A percentile compares a stretch with the other conserved stretches of the same genome.
These are phyloP conservation scores for Acrobeloides nanus DNA, from an alignment of 2,888 invertebrate species.

Conservation along the genomic window DNA sequence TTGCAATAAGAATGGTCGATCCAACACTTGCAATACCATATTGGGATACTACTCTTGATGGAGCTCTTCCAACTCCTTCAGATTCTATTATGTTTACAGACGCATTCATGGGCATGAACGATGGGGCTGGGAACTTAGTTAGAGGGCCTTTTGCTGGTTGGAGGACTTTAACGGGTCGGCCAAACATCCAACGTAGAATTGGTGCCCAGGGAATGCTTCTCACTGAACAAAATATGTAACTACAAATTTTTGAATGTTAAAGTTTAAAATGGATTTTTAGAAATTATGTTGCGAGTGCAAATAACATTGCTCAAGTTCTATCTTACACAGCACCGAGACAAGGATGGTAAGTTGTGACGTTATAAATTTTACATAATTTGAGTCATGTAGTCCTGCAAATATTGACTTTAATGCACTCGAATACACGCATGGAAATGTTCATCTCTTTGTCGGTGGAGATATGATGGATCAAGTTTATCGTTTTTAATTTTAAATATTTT, in stretches of 20 bases:
- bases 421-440: constrained; percentile 43
- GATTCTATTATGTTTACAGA: constrained; percentile 37
- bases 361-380: background rate
- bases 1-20: constrained; percentile 36
- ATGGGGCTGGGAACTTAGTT: constrained; percentile 23
- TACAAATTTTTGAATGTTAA: background rate
- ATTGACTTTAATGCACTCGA: constrained; percentile 31
- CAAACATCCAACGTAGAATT: constrained; percentile 16
- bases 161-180: constrained; percentile 25
- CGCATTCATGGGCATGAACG: constrained; percentile 17
- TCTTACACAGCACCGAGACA: constrained; percentile 38
- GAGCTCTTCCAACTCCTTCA: constrained; percentile 27
- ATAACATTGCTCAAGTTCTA: constrained; percentile 20
- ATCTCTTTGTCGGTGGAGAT: constrained; percentile 40
- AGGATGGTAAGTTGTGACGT: constrained; percentile 19
- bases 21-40: constrained; percentile 33
- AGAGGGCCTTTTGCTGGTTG: constrained; percentile 37
- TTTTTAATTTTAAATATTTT: too few species aligned
- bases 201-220: constrained; percentile 33
- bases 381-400: constrained; percentile 30
- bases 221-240: constrained; percentile 8
- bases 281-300: background rate
- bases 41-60: constrained; percentile 24
- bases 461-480: constrained; percentile 22
- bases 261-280: background rate